These are phyloP conservation scores for Eurytoma adleriae DNA, from an alignment of 2,888 invertebrate species.

Conservation along the genomic window DNA sequence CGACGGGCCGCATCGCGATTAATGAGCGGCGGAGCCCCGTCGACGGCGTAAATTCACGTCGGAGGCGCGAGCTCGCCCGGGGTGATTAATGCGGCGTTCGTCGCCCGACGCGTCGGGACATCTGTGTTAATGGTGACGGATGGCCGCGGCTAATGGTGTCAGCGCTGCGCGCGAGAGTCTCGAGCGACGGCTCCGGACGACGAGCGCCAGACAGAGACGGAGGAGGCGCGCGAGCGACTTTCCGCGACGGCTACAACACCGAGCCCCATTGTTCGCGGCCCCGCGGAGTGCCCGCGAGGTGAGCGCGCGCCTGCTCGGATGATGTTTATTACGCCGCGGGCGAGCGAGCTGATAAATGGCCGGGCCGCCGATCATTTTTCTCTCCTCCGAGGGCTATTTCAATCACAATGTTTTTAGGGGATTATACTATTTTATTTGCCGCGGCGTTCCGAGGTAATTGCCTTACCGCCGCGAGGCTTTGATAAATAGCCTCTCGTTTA, in stretches of 20 bases:
- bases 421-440: not conserved
- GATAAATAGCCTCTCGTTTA: no score
- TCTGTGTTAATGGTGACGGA: constrained; percentile 74
- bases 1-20: constrained; percentile 39
- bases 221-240: constrained; percentile 2
- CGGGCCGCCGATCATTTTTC: constrained; percentile 17
- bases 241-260: not conserved
- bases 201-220: not conserved
- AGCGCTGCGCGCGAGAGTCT: constrained; percentile 53
- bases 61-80: constrained; percentile 59
- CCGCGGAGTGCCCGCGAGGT: no score
- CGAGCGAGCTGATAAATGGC: not conserved
- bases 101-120: constrained; percentile 66
- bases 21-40: constrained; percentile 49
- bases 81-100: constrained; percentile 71
- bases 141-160: constrained; percentile 70
- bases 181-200: constrained; percentile 2
- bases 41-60: constrained; percentile 67
- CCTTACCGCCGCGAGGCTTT: not conserved
- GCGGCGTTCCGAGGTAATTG: not conserved
- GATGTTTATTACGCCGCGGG: not conserved
- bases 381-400: constrained; percentile 1
- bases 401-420: constrained; percentile 5
- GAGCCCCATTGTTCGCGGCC: not conserved
- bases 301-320: no score